phyloP scores from a whole-genome alignment of 2,797 vertebrate species.

The Notolepis coatsorum region DNA sequence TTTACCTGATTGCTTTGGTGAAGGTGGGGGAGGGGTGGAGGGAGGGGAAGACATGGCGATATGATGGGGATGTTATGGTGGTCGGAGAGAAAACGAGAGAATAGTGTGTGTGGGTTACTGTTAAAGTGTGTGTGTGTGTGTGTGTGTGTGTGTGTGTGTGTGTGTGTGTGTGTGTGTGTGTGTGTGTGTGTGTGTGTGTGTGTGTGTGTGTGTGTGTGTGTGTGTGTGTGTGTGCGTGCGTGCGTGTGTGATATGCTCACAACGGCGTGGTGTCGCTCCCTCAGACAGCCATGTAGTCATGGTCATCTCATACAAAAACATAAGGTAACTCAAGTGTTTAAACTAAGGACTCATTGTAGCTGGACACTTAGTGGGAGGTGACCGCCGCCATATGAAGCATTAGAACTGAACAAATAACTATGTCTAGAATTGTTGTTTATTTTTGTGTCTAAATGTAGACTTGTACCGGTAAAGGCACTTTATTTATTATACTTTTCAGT shows the following conservation, averaged over 20 bases:
- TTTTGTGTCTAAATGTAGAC: slow-evolving; percentile 17
- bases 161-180: slow-evolving; percentile 4
- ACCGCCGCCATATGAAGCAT: slow-evolving; percentile 9
- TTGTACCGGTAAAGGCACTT: background rate
- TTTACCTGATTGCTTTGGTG: slow-evolving; percentile 87
- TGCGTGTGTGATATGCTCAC: too few species aligned
- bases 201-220: slow-evolving; percentile 2
- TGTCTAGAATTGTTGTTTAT: background rate
- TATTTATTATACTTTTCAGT: too few species aligned
- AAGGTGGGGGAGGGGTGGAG: slow-evolving; percentile 42
- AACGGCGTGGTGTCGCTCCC: background rate
- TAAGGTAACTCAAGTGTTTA: background rate
- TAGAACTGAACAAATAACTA: background rate
- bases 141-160: slow-evolving; percentile 13
- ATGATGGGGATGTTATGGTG: slow-evolving; percentile 31
- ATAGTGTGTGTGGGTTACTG: slow-evolving; percentile 5
- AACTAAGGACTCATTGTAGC: background rate
- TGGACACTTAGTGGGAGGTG: background rate
- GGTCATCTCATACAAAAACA: background rate
- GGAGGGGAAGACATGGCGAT: slow-evolving; percentile 22
- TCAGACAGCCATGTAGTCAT: slow-evolving; percentile 7
- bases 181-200: slow-evolving; percentile 13
- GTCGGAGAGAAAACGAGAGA: background rate
- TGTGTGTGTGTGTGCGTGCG: slow-evolving; percentile 22
- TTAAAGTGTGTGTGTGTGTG: slow-evolving; percentile 4